Evolutionary conservation across 2,113 vertebrate genomes (phyloP), one percentile per base, ranked within the genome.

Genomic region (Hippocampus barbouri): DNA sequence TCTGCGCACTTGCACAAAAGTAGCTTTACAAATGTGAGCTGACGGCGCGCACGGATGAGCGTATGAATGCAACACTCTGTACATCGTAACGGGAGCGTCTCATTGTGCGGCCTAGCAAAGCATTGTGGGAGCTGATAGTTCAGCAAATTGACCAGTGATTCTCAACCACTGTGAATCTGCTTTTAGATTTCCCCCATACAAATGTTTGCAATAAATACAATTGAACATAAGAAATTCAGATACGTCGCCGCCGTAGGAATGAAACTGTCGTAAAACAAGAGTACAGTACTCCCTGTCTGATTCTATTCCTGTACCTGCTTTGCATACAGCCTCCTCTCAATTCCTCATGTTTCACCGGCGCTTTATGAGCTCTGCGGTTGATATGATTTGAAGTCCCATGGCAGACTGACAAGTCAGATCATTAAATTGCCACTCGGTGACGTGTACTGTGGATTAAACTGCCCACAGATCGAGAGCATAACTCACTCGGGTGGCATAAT

Each of bases 11-110:
- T 56, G 68, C 79, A 85, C 75, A 83, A 51, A 60, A 79, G 75
- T 76, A 16, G 76, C 74, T 79, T 78, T 73, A 77, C 70, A 80
- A 76, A 83, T 23, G 66, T 49, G 45, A 53, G 82, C 77, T 75
- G 80, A 76, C 69, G 47, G 73, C 0, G n/a, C 21, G 12, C 62
- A 43, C 62, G 5, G 64, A 25, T 23, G n/a, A 47, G 11, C 59
- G 66, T 68, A 74, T 64, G 73, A 79, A 82, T 47, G 43, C 64
- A 27, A 45, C 64, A 16, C 43, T 66, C 43, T 64, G 43, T 45
- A 25, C 43, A 47, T 66, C 47, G 43, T 45, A 25, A 66, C 34
- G 23, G 43, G 43, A 66, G 41, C 6, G 14, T 47, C 63, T 66
- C 63, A 66, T 66, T 66, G 64, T 66, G 64, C 21, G 7, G 10